phyloP scores from a whole-genome alignment of 2,797 vertebrate genomes.

The Synaphobranchus kaupii region DNA sequence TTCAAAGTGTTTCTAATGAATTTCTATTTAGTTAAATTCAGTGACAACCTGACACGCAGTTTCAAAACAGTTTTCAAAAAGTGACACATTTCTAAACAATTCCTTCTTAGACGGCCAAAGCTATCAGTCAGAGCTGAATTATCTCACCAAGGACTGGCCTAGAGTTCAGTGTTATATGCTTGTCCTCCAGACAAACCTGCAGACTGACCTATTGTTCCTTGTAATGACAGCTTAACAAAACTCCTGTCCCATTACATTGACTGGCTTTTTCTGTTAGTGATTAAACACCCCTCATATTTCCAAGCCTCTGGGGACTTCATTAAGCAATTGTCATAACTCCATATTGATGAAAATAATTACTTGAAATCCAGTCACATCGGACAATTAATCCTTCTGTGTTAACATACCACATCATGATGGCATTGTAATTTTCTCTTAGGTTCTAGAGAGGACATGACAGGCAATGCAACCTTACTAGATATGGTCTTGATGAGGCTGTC shows the following conservation, averaged over 20 bases:
- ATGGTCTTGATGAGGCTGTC: too few relatives aligned
- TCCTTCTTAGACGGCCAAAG: neutral
- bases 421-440: neutral
- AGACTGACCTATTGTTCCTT: neutral
- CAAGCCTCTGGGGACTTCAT: neutral
- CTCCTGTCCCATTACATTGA: neutral
- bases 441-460: too few relatives aligned
- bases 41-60: neutral
- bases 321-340: neutral
- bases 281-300: neutral
- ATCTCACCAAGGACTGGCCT: too few relatives aligned
- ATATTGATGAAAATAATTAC: neutral
- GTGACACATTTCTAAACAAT: neutral
- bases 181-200: neutral
- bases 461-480: too few relatives aligned
- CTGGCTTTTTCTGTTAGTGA: neutral
- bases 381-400: neutral
- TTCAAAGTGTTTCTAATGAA: neutral
- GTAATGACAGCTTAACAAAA: neutral
- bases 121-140: neutral
- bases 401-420: neutral
- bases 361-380: neutral
- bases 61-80: slow-evolving; percentile 1
- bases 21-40: neutral
- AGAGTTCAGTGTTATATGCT: too few relatives aligned